Conservation (phyloP, 2,113 vertebrate species). For the Macroglossus sobrinus region DNA sequence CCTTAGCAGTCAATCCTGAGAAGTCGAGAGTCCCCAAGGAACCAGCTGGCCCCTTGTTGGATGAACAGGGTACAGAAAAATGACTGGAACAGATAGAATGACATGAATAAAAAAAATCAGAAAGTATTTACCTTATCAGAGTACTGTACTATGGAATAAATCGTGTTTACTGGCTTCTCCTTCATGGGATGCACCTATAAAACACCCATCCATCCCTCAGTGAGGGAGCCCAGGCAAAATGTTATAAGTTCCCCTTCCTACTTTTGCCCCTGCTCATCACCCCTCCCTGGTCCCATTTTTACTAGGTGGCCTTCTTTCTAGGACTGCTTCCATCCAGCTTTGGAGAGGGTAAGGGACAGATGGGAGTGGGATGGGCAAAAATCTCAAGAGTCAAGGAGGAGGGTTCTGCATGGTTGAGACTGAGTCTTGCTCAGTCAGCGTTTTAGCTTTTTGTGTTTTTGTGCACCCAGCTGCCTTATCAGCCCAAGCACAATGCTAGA, state of each 20-base stretch:
- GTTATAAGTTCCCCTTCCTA: background rate
- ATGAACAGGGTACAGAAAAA: background rate
- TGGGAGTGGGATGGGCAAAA: background rate
- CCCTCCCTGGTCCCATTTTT: background rate
- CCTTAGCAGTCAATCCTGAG: too few relatives aligned
- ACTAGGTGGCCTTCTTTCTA: background rate
- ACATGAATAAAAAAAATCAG: background rate
- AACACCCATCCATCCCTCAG: background rate
- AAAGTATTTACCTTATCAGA: constrained; percentile 32
- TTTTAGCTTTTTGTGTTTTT: background rate
- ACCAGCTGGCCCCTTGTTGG: background rate
- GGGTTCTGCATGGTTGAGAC: background rate
- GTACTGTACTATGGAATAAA: constrained; percentile 33
- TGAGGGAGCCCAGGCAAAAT: background rate
- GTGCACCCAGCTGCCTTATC: background rate
- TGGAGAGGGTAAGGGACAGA: background rate
- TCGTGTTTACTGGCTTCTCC: background rate
- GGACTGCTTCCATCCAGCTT: background rate
- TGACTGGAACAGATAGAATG: background rate
- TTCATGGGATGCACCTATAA: constrained; percentile 23
- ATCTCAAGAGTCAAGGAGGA: background rate
- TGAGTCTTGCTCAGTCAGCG: background rate
- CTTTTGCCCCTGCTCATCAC: background rate
- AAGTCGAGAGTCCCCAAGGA: background rate
- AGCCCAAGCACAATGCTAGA: background rate